A percentile compares a stretch with the other conserved stretches of the same genome.
Evolutionary conservation across 1,140 invertebrate species (phyloP).

Genomic region (Conus betulinus): DNA sequence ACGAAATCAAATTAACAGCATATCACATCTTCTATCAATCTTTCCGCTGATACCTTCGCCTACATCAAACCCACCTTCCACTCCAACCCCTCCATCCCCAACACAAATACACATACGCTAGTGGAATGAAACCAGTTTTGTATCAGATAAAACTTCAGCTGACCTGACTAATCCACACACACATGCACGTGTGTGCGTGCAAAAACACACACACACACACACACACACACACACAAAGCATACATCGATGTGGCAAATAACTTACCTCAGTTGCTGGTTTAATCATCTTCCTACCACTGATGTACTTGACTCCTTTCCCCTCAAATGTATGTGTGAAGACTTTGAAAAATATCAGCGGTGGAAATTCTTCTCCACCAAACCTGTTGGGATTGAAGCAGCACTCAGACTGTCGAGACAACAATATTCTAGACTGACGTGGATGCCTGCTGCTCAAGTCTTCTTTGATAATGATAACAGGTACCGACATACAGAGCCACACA

Average conservation of each 20-base stretch:
- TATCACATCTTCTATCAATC: no score
- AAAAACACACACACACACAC: not conserved
- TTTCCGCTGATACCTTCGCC: no score
- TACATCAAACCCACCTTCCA: no score
- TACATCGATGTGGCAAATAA: not conserved
- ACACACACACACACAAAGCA: slow-evolving; percentile 12
- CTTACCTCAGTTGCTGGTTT: slow-evolving; percentile 70
- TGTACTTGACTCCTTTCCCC: slow-evolving; percentile 71
- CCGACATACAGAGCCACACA: not conserved
- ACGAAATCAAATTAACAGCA: no score
- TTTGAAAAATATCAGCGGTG: slow-evolving; percentile 76
- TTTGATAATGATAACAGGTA: not conserved
- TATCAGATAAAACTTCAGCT: no score
- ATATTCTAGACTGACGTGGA: no score
- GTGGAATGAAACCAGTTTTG: no score
- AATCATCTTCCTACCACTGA: slow-evolving; percentile 73
- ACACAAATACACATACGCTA: not conserved
- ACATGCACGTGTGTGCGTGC: not conserved
- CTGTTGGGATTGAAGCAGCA: no score
- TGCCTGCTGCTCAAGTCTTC: no score
- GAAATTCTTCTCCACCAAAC: slow-evolving; percentile 75
- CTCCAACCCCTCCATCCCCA: no score
- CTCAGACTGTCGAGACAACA: no score
- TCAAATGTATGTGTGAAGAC: slow-evolving; percentile 65
- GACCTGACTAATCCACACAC: not conserved